Conservation (phyloP, 2,113 vertebrate species). For the Rhabdornis inornatus region DNA sequence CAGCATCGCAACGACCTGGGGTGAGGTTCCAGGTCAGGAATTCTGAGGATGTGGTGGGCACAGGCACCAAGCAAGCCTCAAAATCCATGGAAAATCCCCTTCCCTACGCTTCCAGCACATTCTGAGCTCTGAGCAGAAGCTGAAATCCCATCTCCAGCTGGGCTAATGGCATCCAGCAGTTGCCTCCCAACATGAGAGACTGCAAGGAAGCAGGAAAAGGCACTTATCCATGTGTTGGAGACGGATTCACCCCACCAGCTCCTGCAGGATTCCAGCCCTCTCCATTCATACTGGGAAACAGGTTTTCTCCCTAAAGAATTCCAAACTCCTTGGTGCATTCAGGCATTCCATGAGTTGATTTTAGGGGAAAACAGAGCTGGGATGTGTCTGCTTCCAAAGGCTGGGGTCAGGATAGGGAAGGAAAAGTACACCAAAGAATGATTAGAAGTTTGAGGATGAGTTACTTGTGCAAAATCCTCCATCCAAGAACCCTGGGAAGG, state of each 20-base stretch:
- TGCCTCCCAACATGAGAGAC: background rate
- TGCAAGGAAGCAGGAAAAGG: background rate
- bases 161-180: background rate
- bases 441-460: background rate
- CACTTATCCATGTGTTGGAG: background rate
- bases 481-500: too few relatives aligned
- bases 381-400: background rate
- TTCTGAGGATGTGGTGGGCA: background rate
- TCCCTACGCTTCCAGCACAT: background rate
- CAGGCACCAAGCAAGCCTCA: background rate
- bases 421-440: background rate
- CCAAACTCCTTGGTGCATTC: background rate
- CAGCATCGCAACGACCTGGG: fast-evolving
- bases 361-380: background rate
- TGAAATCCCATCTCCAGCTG: conserved; percentile 15
- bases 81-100: background rate
- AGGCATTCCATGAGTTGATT: background rate
- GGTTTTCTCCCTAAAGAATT: background rate
- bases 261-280: conserved; percentile 6
- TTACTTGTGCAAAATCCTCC: background rate
- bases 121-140: background rate
- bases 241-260: conserved; percentile 4
- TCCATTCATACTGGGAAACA: background rate
- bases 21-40: background rate
- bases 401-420: background rate